Evolutionary conservation across 2,113 vertebrate genomes (phyloP).

Genomic region (Coturnix japonica): DNA sequence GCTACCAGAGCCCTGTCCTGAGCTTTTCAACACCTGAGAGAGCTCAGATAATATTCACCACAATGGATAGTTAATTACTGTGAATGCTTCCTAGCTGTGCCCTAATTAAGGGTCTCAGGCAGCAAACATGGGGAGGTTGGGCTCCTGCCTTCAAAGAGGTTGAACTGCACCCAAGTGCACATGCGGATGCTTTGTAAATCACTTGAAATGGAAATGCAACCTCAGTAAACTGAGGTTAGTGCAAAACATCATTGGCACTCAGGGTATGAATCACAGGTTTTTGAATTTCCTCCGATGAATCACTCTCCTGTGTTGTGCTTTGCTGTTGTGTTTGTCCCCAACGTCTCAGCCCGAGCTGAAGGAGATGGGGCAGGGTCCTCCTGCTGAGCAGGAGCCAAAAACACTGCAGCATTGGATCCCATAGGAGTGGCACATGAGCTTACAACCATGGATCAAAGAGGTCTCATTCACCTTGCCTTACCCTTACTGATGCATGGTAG

Average conservation of each 20-base stretch:
- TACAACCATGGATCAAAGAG: too few species aligned
- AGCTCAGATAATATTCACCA: not conserved
- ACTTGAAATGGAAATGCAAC: slow-evolving; percentile 2
- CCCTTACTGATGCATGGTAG: not conserved
- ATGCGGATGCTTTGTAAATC: not conserved
- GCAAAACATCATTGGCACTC: not conserved
- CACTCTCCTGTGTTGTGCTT: not conserved
- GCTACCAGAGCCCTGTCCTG: not conserved
- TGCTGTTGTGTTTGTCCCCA: accelerated
- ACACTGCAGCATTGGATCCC: not conserved
- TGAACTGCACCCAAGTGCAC: not conserved
- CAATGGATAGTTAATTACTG: not conserved
- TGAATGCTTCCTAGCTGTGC: not conserved
- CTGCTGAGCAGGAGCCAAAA: not conserved
- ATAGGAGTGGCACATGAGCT: not conserved
- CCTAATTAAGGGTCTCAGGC: not conserved
- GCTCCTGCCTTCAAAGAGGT: not conserved
- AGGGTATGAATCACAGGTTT: slow-evolving; percentile 42
- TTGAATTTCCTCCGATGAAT: not conserved
- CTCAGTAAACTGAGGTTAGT: slow-evolving; percentile 2
- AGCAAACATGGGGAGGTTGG: not conserved
- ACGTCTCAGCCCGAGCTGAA: not conserved
- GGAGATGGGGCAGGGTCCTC: not conserved
- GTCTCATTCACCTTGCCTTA: too few species aligned
- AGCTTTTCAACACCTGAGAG: not conserved